A percentile compares a stretch with the other conserved stretches of the same genome.
Evolutionary conservation across 1,140 invertebrate species (phyloP).

Genomic region (Colletes gigas): DNA sequence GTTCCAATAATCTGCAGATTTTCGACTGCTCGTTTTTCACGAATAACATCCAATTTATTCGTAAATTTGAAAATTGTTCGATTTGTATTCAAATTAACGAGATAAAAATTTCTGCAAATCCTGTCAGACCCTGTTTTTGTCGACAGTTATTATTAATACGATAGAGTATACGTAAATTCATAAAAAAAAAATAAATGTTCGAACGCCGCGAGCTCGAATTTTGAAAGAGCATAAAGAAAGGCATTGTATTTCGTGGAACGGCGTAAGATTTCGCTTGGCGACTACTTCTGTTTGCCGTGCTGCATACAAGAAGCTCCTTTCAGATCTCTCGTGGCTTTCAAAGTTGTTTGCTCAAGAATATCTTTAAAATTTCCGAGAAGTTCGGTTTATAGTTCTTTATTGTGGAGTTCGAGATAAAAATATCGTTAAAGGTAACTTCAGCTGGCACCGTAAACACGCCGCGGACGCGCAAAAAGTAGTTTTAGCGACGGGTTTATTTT

Average conservation of each 20-base stretch:
- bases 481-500: conserved; percentile 43
- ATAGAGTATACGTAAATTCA: too few relatives aligned
- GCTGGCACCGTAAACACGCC: conserved; percentile 7
- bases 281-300: conserved; percentile 15
- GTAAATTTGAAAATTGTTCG: too few relatives aligned
- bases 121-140: too few relatives aligned
- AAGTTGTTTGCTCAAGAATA: conserved; percentile 33
- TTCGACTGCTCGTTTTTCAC: too few relatives aligned
- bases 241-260: conserved; percentile 22
- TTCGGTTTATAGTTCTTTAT: conserved; percentile 14
- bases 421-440: conserved; percentile 22
- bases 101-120: too few relatives aligned
- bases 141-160: too few relatives aligned
- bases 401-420: conserved; percentile 31
- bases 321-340: not conserved
- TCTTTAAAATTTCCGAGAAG: conserved; percentile 16
- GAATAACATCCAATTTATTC: too few relatives aligned
- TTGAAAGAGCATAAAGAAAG: not conserved
- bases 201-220: not conserved
- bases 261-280: conserved; percentile 7
- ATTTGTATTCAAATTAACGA: too few relatives aligned
- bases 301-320: not conserved
- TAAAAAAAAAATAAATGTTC: too few relatives aligned
- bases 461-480: conserved; percentile 46
- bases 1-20: too few relatives aligned